Evolutionary conservation across 2,113 vertebrate genomes (phyloP).

Genomic region (Nannobrachium achirus): DNA sequence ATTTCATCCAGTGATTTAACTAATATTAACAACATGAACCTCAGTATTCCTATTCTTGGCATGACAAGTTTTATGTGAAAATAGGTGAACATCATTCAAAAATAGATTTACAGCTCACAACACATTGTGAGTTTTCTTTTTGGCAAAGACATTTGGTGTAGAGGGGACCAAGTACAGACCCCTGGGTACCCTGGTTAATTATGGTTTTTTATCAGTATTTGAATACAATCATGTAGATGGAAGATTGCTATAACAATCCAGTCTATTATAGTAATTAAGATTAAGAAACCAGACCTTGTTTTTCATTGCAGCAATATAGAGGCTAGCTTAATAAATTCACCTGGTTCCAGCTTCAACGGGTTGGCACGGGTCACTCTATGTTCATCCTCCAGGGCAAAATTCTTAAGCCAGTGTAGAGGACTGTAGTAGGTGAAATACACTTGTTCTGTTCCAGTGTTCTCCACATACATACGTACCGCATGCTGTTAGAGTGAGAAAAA

Average conservation of each 20-base stretch:
- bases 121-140: no score
- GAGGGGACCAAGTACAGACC: no score
- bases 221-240: background rate
- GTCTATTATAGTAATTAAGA: background rate
- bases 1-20: background rate
- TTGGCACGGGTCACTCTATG: constrained; percentile 59
- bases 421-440: constrained; percentile 81
- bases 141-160: no score
- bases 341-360: constrained; percentile 75
- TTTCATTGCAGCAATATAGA: background rate
- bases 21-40: background rate
- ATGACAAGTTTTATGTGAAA: no score
- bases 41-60: background rate
- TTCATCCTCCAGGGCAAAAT: constrained; percentile 68
- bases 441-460: constrained; percentile 69
- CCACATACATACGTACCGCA: constrained; percentile 71
- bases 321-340: constrained; percentile 62
- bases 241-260: background rate
- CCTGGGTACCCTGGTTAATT: no score
- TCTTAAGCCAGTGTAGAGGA: constrained; percentile 37
- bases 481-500: constrained; percentile 3
- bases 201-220: no score
- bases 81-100: background rate
- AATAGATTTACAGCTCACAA: background rate
- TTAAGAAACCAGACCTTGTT: background rate